These are phyloP conservation scores for Polydesmus complanatus DNA, from an alignment of 2,888 invertebrate genomes.

Conservation along the genomic window DNA sequence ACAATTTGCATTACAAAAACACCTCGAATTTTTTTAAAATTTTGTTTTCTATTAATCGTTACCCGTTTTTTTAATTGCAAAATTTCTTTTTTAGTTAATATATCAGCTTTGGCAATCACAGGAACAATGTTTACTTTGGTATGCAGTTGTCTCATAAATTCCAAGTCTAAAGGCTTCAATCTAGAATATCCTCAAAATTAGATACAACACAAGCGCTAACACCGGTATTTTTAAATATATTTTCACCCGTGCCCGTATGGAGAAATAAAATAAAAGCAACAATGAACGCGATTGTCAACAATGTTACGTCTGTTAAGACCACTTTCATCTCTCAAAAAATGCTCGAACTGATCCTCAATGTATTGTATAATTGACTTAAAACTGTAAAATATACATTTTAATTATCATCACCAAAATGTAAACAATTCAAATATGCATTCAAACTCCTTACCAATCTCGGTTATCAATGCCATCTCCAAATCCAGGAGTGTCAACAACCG, in stretches of 20 bases:
- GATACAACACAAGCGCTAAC: neutral
- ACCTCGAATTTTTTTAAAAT: neutral
- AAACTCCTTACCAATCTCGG: constrained; percentile 47
- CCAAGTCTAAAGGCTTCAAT: constrained; percentile 81
- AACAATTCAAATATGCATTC: neutral
- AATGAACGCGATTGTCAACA: constrained; percentile 92
- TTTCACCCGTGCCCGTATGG: constrained; percentile 85
- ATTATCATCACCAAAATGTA: neutral
- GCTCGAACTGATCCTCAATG: constrained; percentile 92
- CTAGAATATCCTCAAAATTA: constrained; percentile 36
- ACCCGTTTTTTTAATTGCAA: constrained; percentile 68
- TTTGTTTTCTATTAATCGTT: constrained; percentile 16
- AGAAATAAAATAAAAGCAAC: constrained; percentile 94
- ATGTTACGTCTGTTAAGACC: constrained; percentile 92
- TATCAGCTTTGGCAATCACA: constrained; percentile 94
- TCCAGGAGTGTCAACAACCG: constrained; percentile 81
- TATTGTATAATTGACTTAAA: constrained; percentile 90
- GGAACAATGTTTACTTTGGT: constrained; percentile 94
- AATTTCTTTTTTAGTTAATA: constrained; percentile 83
- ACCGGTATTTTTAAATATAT: neutral
- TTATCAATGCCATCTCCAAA: constrained; percentile 92
- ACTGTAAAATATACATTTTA: constrained; percentile 36
- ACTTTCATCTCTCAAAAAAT: constrained; percentile 80
- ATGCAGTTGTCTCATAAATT: constrained; percentile 91
- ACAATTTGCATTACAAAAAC: no score